Evolutionary conservation across 2,797 vertebrate species (phyloP).

Genomic region (Chaenodraco wilsoni): DNA sequence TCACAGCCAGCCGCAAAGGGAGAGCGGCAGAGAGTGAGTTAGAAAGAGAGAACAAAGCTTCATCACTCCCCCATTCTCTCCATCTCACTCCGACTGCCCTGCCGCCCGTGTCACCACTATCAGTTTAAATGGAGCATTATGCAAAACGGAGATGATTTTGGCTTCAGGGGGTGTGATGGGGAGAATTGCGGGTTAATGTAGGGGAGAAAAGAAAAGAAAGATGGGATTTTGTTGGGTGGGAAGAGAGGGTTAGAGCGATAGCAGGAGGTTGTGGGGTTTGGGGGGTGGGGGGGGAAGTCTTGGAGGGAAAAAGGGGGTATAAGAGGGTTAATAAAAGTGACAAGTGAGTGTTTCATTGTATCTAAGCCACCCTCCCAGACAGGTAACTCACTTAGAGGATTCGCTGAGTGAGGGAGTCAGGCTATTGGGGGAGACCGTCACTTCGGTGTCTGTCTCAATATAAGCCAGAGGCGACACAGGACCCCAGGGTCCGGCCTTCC

Average conservation of each 20-base stretch:
- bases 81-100: slow-evolving; percentile 56
- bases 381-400: slow-evolving; percentile 84
- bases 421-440: slow-evolving; percentile 71
- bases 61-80: slow-evolving; percentile 52
- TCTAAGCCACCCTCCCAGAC: slow-evolving; percentile 79
- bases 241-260: slow-evolving; percentile 51
- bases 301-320: slow-evolving; percentile 44
- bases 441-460: slow-evolving; percentile 82
- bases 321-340: slow-evolving; percentile 83
- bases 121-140: slow-evolving; percentile 80
- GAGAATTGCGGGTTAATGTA: slow-evolving; percentile 73
- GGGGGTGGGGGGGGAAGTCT: background rate
- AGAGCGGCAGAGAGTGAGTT: slow-evolving; percentile 27
- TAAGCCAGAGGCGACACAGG: slow-evolving; percentile 78
- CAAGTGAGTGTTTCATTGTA: slow-evolving; percentile 85
- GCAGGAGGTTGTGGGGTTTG: slow-evolving; percentile 52
- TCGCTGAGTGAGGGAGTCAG: slow-evolving; percentile 74
- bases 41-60: slow-evolving; percentile 55
- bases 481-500: slow-evolving; percentile 74
- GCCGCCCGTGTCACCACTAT: slow-evolving; percentile 71
- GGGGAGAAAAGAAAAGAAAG: slow-evolving; percentile 64
- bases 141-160: slow-evolving; percentile 81
- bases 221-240: slow-evolving; percentile 56
- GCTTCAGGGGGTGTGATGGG: slow-evolving; percentile 74
- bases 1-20: slow-evolving; percentile 56